Evolutionary conservation across 2,888 invertebrate species (phyloP).

Genomic region (Drosophila meridiana): DNA sequence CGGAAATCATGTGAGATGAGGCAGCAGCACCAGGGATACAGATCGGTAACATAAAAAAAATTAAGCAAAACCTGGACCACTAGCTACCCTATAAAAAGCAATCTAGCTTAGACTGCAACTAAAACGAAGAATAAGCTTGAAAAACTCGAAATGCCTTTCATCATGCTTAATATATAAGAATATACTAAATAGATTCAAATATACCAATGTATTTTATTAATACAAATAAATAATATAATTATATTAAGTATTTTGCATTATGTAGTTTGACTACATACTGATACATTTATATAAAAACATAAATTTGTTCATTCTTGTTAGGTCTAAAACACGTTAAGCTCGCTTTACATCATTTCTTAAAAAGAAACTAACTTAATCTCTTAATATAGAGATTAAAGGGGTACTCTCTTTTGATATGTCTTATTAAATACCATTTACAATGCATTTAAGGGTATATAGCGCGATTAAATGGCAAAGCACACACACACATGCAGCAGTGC

Average conservation of each 20-base stretch:
- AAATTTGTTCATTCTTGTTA: too few species aligned
- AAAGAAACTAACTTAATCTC: background rate
- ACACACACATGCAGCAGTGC: slow-evolving; percentile 25
- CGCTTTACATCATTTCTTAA: background rate
- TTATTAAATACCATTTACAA: background rate
- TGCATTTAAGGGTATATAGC: slow-evolving; percentile 26
- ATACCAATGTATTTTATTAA: too few species aligned
- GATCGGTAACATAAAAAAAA: slow-evolving; percentile 16
- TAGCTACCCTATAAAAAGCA: slow-evolving; percentile 18
- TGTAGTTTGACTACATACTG: too few species aligned
- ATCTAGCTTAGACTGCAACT: too few species aligned
- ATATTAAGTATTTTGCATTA: too few species aligned
- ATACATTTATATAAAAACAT: too few species aligned
- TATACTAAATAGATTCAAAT: too few species aligned
- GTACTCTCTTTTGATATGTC: background rate
- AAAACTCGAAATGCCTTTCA: background rate
- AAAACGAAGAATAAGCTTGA: background rate
- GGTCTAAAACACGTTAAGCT: too few species aligned
- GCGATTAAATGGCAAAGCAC: slow-evolving; percentile 62
- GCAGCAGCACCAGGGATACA: slow-evolving; percentile 52
- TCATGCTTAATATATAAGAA: too few species aligned
- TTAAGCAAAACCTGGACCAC: background rate
- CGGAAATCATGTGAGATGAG: slow-evolving; percentile 80
- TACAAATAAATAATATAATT: too few species aligned
- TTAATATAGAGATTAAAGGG: background rate